Conservation (phyloP, 2,797 vertebrate genomes). For the Sciaenops ocellatus region DNA sequence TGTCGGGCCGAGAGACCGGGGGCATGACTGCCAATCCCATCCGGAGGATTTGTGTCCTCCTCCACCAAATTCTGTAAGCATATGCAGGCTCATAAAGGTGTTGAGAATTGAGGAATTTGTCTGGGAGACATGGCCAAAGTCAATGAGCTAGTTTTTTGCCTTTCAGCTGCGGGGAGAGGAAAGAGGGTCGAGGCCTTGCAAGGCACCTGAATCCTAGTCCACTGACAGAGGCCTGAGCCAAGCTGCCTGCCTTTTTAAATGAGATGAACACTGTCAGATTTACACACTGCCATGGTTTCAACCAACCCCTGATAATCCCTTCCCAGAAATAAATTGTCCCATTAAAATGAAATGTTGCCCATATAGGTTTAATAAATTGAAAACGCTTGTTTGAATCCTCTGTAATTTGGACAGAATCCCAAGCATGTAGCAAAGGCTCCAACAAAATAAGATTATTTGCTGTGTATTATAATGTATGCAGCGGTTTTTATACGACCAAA, state of each 20-base stretch:
- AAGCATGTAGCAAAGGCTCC: slow-evolving; percentile 74
- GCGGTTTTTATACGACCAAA: slow-evolving; percentile 83
- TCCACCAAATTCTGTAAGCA: slow-evolving; percentile 78
- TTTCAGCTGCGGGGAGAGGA: slow-evolving; percentile 27
- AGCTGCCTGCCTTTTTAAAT: slow-evolving; percentile 58
- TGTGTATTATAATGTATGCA: slow-evolving; percentile 84
- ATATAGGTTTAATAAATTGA: slow-evolving; percentile 86
- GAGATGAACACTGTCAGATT: slow-evolving; percentile 75
- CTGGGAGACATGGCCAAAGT: slow-evolving; percentile 79
- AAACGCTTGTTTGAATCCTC: slow-evolving; percentile 84
- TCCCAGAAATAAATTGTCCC: slow-evolving; percentile 83
- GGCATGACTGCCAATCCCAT: slow-evolving; percentile 84
- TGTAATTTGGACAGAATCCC: slow-evolving; percentile 84
- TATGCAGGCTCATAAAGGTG: slow-evolving; percentile 80
- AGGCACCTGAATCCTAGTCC: slow-evolving; percentile 43
- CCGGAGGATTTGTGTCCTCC: slow-evolving; percentile 80
- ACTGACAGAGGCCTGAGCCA: slow-evolving; percentile 38
- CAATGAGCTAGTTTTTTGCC: slow-evolving; percentile 69
- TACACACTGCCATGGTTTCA: slow-evolving; percentile 76
- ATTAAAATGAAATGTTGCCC: slow-evolving; percentile 86
- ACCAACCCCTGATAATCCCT: slow-evolving; percentile 78
- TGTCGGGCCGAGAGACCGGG: slow-evolving; percentile 68
- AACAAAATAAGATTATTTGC: slow-evolving; percentile 84
- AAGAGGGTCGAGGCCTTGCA: slow-evolving; percentile 22
- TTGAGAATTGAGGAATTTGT: slow-evolving; percentile 78